A percentile compares a stretch with the other conserved stretches of the same genome.
phyloP scores from a whole-genome alignment of 2,888 invertebrate genomes.

The Leptothorax acervorum region DNA sequence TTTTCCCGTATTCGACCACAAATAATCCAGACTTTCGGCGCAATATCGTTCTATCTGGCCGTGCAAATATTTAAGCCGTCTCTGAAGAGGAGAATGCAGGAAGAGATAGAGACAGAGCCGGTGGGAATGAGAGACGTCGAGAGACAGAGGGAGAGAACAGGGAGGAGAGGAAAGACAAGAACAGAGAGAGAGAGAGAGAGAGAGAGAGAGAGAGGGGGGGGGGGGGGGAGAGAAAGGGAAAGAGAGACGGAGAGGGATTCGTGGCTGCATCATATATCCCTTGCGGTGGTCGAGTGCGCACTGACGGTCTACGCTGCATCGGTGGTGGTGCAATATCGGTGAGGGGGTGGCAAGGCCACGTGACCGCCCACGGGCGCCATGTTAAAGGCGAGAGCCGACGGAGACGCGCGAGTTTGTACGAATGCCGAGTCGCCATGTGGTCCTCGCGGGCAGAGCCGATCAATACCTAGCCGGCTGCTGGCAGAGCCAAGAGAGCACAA shows the following conservation, averaged over 20 bases:
- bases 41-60: conserved; percentile 69
- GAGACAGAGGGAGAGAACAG: conserved; percentile 23
- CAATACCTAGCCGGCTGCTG: conserved; percentile 80
- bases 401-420: conserved; percentile 80
- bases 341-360: conserved; percentile 70
- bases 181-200: conserved; percentile 14
- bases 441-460: conserved; percentile 81
- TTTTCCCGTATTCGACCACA: conserved; percentile 74
- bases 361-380: conserved; percentile 80
- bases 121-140: conserved; percentile 55
- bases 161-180: conserved; percentile 48
- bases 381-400: conserved; percentile 77
- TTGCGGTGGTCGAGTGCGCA: conserved; percentile 75
- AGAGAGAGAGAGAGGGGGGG: conserved; percentile 38
- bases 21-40: conserved; percentile 67
- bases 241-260: conserved; percentile 66
- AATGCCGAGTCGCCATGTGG: conserved; percentile 82
- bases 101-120: conserved; percentile 47
- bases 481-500: conserved; percentile 81
- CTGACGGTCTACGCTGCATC: conserved; percentile 56
- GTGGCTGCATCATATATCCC: conserved; percentile 77
- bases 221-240: conserved; percentile 50
- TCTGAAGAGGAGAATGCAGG: conserved; percentile 67
- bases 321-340: conserved; percentile 64
- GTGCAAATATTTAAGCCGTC: conserved; percentile 74